phyloP scores from a whole-genome alignment of 1,140 invertebrate genomes.

The Cheumatopsyche charites region DNA sequence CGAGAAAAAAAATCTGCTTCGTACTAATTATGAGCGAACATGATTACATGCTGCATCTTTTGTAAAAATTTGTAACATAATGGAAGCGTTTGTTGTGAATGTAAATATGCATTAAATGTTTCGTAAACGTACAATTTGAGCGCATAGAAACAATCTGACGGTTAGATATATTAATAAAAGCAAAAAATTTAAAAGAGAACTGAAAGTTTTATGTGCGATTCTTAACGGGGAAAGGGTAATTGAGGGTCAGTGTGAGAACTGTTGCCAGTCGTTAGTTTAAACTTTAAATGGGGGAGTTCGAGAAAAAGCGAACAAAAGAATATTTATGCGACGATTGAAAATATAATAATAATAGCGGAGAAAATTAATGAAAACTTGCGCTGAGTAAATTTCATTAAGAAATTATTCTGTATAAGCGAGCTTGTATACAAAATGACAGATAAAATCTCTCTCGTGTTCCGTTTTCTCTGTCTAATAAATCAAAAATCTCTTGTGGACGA shows the following conservation, averaged over 20 bases:
- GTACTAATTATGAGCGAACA: slow-evolving; percentile 17
- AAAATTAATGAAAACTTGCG: too few relatives aligned
- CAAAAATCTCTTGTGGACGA: slow-evolving; percentile 39
- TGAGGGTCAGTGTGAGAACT: slow-evolving; percentile 25
- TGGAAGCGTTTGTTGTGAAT: background rate
- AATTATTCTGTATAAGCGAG: background rate
- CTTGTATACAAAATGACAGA: slow-evolving; percentile 27
- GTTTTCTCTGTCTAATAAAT: slow-evolving; percentile 45
- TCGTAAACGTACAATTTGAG: slow-evolving; percentile 6
- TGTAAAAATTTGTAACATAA: background rate
- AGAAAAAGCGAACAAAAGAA: background rate
- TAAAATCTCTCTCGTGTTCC: slow-evolving; percentile 6
- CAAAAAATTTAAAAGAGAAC: background rate
- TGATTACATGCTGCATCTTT: slow-evolving; percentile 16
- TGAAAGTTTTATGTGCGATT: slow-evolving; percentile 4
- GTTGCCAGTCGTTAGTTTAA: slow-evolving; percentile 11
- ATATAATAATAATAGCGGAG: too few relatives aligned
- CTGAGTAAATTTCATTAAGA: too few relatives aligned
- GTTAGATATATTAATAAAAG: slow-evolving; percentile 5
- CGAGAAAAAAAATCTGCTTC: slow-evolving; percentile 1
- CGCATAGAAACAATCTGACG: background rate
- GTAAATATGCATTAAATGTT: slow-evolving; percentile 13
- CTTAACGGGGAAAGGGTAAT: background rate
- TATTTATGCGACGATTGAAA: background rate
- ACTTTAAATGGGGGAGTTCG: background rate